Evolutionary conservation across 2,113 vertebrate species (phyloP).

Genomic region (Terrapene triunguis): DNA sequence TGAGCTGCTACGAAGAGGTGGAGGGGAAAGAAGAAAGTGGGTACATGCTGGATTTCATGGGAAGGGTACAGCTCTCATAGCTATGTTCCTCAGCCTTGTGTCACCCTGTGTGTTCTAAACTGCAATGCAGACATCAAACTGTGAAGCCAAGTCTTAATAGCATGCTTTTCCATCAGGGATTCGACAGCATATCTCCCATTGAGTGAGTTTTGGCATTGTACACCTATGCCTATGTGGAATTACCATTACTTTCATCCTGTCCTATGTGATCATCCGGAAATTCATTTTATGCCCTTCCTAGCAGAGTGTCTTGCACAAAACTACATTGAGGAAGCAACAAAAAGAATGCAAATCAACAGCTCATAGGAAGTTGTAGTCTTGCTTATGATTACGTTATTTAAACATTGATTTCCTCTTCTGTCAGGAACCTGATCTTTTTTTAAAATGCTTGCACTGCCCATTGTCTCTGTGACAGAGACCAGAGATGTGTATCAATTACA

Average conservation of each 20-base stretch:
- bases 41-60: neutral
- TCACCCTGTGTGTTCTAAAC: neutral
- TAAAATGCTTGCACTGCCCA: neutral
- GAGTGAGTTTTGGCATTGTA: neutral
- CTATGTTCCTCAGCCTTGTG: neutral
- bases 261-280: neutral
- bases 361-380: slow-evolving; percentile 12
- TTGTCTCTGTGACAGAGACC: slow-evolving; percentile 30
- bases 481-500: slow-evolving; percentile 29
- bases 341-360: neutral
- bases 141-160: neutral
- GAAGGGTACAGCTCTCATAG: neutral
- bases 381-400: neutral
- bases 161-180: neutral
- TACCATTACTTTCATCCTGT: neutral
- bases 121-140: slow-evolving; percentile 2
- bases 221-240: accelerated
- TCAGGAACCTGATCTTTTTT: neutral
- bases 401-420: slow-evolving; percentile 20
- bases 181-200: neutral
- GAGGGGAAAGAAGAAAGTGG: neutral
- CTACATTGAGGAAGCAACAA: neutral
- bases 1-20: neutral
- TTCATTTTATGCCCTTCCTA: neutral
- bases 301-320: neutral